Conservation (phyloP, 1,140 invertebrate species). For the Diprion similis region DNA sequence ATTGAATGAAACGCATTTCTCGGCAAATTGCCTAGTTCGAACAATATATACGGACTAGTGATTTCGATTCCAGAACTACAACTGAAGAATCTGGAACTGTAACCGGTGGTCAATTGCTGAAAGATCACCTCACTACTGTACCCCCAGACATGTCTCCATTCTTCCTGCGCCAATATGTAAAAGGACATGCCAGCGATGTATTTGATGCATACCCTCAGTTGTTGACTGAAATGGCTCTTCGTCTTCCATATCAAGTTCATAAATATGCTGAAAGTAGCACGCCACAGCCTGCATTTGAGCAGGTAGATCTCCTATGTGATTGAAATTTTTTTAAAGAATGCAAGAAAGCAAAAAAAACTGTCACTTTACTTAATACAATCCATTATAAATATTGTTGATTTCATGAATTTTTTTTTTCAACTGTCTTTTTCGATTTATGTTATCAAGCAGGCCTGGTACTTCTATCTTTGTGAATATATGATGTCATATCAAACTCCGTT, state of each 20-base stretch:
- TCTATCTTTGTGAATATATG: conserved; percentile 94
- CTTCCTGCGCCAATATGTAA: conserved; percentile 92
- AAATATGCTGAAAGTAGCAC: conserved; percentile 71
- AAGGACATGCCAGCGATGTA: conserved; percentile 88
- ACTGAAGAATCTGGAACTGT: conserved; percentile 62
- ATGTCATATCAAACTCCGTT: conserved; percentile 87
- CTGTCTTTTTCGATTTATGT: conserved; percentile 13
- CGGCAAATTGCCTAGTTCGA: conserved; percentile 1
- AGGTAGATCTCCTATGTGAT: conserved; percentile 40
- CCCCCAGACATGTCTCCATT: conserved; percentile 96
- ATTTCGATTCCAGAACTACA: conserved; percentile 46
- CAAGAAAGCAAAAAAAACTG: no score
- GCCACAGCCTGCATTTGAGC: conserved; percentile 65
- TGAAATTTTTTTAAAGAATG: background rate
- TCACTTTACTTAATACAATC: no score
- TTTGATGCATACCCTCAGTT: conserved; percentile 94
- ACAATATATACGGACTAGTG: conserved; percentile 14
- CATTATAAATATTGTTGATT: background rate
- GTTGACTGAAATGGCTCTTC: conserved; percentile 92
- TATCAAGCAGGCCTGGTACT: conserved; percentile 70
- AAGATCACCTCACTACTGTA: conserved; percentile 79
- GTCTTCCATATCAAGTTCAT: conserved; percentile 93
- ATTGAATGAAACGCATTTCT: background rate
- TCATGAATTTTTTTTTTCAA: conserved; percentile 14
- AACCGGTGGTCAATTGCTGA: conserved; percentile 71